phyloP scores from a whole-genome alignment of 2,113 vertebrate species.

The Corydoras sp. region DNA sequence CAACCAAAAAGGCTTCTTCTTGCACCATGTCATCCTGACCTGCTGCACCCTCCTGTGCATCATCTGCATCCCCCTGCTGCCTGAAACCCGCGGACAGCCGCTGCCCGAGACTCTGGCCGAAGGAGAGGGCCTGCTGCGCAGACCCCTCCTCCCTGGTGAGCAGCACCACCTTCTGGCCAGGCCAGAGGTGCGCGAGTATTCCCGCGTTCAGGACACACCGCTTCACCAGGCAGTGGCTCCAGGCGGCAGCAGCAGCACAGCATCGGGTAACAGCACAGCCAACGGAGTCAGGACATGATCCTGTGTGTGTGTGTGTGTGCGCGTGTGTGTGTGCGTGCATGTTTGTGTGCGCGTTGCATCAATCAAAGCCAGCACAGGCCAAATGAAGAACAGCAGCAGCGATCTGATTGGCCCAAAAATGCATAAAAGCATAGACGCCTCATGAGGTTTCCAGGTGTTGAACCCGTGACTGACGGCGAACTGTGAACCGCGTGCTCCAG shows the following conservation, averaged over 20 bases:
- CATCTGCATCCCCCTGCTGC: constrained; percentile 94
- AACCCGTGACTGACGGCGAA: constrained; percentile 24
- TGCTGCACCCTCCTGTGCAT: constrained; percentile 98
- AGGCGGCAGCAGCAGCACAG: constrained; percentile 65
- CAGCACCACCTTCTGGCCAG: constrained; percentile 90
- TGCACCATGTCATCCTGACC: constrained; percentile 95
- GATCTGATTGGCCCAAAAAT: constrained; percentile 7
- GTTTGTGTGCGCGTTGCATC: background rate
- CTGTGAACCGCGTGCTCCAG: background rate
- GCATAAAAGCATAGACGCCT: background rate
- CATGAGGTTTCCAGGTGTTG: constrained; percentile 23
- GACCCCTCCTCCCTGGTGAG: constrained; percentile 81
- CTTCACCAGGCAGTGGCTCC: constrained; percentile 51
- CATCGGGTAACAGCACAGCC: constrained; percentile 70
- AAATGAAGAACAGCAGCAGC: constrained; percentile 3
- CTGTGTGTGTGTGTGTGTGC: background rate
- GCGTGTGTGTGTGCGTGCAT: background rate
- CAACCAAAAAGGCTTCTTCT: constrained; percentile 98
- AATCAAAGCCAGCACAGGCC: constrained; percentile 14
- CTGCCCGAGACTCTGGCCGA: constrained; percentile 87
- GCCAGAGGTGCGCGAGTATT: constrained; percentile 88
- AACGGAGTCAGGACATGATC: constrained; percentile 76
- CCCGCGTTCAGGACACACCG: constrained; percentile 80
- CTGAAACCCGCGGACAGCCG: constrained; percentile 83
- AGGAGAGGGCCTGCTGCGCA: constrained; percentile 86